Percentiles rank a stretch among this genome's conserved stretches.
Conservation (phyloP, 2,797 vertebrate genomes). For the Ptychadena robeensis region DNA sequence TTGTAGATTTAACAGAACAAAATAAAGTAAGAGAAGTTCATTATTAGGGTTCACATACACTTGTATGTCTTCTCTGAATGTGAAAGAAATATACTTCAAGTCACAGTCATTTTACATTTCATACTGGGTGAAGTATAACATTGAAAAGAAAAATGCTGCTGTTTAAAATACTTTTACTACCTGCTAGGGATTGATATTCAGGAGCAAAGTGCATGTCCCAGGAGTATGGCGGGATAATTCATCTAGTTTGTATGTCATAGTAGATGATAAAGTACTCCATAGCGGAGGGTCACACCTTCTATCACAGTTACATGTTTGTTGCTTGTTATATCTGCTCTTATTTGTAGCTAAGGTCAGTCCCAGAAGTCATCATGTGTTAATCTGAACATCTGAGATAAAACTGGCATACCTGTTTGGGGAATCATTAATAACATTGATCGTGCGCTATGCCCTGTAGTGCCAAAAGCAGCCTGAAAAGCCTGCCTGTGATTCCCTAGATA, state of each 20-base stretch:
- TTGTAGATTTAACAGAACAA: too few species aligned
- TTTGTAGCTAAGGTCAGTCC: constrained; percentile 30
- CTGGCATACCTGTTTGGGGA: not conserved
- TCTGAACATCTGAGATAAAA: constrained; percentile 14
- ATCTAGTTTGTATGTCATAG: constrained; percentile 24
- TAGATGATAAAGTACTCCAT: constrained; percentile 37
- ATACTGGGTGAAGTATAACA: not conserved
- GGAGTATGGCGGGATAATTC: constrained; percentile 7
- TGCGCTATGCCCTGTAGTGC: not conserved
- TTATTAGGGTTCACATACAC: too few species aligned
- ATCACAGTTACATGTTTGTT: constrained; percentile 16
- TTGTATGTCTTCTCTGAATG: not conserved
- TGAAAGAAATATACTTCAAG: not conserved
- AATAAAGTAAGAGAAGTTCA: too few species aligned
- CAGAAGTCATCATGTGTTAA: constrained; percentile 37
- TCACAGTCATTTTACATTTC: not conserved
- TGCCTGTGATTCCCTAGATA: constrained; percentile 12
- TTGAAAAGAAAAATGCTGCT: not conserved
- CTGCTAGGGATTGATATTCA: not conserved
- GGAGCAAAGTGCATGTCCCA: not conserved
- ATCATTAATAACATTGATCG: constrained; percentile 40
- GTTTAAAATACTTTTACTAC: not conserved
- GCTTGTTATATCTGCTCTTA: not conserved
- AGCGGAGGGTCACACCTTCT: constrained; percentile 14
- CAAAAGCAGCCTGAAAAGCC: constrained; percentile 11